A percentile compares a stretch with the other conserved stretches of the same genome.
These are phyloP conservation scores for Lycocerus yunnanus DNA, from an alignment of 2,888 invertebrate species.

Conservation along the genomic window DNA sequence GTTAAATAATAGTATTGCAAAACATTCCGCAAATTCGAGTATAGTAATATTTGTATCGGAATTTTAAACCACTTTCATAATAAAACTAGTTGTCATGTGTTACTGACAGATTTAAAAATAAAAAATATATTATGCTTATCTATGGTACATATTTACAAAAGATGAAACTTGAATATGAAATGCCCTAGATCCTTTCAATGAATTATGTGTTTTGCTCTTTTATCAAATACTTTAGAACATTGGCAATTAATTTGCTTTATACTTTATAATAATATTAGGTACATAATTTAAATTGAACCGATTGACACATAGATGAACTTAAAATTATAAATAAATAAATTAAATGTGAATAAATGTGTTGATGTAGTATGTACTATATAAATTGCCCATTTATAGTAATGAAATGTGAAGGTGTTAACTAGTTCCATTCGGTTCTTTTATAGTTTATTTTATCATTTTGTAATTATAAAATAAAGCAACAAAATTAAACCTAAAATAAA, in stretches of 20 bases:
- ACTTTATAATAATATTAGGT: background rate
- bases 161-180: background rate
- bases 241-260: background rate
- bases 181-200: background rate
- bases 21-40: background rate
- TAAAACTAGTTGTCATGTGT: background rate
- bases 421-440: background rate
- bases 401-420: background rate
- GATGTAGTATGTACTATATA: background rate
- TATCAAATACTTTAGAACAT: background rate
- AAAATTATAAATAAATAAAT: too few species aligned
- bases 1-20: background rate
- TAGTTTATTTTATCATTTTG: background rate
- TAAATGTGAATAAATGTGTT: too few species aligned
- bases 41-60: background rate
- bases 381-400: background rate
- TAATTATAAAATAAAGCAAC: background rate
- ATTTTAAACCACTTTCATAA: background rate
- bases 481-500: background rate
- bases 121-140: background rate
- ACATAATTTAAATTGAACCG: too few species aligned
- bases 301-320: too few species aligned
- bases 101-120: background rate
- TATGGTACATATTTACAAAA: background rate
- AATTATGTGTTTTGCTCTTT: background rate